Base-by-base conservation (phyloP, 2,797 vertebrate genomes). In the Crypturellus tataupa region DNA sequence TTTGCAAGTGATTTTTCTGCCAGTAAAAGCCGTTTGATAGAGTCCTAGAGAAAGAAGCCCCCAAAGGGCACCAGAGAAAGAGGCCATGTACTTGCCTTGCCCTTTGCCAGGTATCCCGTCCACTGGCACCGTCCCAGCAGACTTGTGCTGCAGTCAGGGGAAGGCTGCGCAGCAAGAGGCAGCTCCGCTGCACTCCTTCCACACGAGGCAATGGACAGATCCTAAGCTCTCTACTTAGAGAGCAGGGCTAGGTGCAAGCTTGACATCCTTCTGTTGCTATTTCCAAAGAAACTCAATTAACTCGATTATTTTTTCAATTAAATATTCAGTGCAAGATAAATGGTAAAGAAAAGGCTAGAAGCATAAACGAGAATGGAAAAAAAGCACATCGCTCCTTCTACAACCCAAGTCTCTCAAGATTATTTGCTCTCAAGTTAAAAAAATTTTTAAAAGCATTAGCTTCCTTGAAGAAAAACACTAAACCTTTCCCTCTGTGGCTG, bases 221-320 rank as follows among this genome's bases (percentile, higher is more conserved):
- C 59, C 55, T 85, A 87, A 88, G 86, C 67, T 55, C 82, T 96
- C 94, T 49, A 23, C 93, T 95, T 95, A 94, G 68, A 79, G 58
- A 94, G 40, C 56, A 23, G 75, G 46, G 85, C 33, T 1, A 77
- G 77, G 91, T 95, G 73, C 0, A 2, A 2, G 1, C 58, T 91
- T 93, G 87, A 84, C 75, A 91, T 93, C 93, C 91, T 93, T 88
- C 91, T 96, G 89, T 93, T 94, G 51, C 78, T 94, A 88, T 87
- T 95, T 96, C 80, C 63, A 96, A 95, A 91, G 49, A 64, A 92
- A 90, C 75, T 88, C 85, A 91, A 94, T 94, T 94, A 94, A 93
- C 78, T 95, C 77, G 91, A 93, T 91, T 84, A 86, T 25, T 85
- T 94, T 95, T 94, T 90, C 80, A 78, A 93, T 91, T 86, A 86